Evolutionary conservation across 2,797 vertebrate genomes (phyloP).

Genomic region (Falco cherrug): DNA sequence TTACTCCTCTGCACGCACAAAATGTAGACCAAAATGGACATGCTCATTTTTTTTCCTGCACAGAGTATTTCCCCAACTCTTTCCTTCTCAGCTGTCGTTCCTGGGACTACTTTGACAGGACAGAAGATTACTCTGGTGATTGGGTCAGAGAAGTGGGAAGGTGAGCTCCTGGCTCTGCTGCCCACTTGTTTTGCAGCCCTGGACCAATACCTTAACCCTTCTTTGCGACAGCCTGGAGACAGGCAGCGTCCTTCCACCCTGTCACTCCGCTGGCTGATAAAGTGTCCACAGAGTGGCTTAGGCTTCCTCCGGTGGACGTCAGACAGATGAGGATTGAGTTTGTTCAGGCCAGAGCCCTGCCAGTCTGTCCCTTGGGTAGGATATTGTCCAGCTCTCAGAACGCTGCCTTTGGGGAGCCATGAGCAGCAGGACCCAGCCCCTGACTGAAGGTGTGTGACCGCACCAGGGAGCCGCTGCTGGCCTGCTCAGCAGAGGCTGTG

Average conservation of each 20-base stretch:
- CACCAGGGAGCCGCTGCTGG: not conserved
- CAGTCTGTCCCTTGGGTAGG: rapidly evolving
- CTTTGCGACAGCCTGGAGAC: not conserved
- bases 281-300: not conserved
- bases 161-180: not conserved
- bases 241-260: not conserved
- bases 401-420: not conserved
- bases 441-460: rapidly evolving
- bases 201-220: not conserved
- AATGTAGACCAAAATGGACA: not conserved
- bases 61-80: not conserved
- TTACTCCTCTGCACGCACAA: not conserved
- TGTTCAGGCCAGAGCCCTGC: not conserved
- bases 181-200: not conserved
- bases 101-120: not conserved
- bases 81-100: not conserved
- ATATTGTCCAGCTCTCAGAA: not conserved
- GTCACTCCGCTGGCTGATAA: not conserved
- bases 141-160: not conserved
- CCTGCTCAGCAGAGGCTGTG: rapidly evolving
- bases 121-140: not conserved
- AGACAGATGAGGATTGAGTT: not conserved
- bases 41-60: not conserved
- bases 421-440: not conserved
- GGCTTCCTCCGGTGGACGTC: not conserved